Conservation (phyloP, 37 sponge, comb jelly and placozoan species). For the Bolinopsis microptera region DNA sequence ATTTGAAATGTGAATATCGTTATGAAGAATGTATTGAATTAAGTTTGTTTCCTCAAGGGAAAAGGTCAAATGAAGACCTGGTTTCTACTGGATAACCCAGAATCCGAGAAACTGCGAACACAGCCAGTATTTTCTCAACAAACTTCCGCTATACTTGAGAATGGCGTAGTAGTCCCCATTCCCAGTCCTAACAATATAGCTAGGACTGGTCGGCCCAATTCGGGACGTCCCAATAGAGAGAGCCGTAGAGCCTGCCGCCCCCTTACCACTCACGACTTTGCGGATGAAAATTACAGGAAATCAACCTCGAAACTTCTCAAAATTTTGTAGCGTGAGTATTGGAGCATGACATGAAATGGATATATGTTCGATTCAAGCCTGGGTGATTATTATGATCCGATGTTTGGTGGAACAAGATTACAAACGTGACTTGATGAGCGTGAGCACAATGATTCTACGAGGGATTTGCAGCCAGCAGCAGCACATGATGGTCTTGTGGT, state of each 20-base stretch:
- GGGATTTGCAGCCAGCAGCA: too few relatives aligned
- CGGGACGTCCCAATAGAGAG: not conserved
- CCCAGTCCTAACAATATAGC: not conserved
- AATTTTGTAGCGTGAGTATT: conserved; percentile 54
- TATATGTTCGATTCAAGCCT: not conserved
- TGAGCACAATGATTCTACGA: too few relatives aligned
- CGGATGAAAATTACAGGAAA: conserved; percentile 46
- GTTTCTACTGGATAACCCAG: conserved; percentile 68
- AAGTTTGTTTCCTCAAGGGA: conserved; percentile 68
- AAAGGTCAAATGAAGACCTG: conserved; percentile 83
- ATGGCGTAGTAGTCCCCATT: not conserved
- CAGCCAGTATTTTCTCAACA: not conserved
- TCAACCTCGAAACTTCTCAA: conserved; percentile 42
- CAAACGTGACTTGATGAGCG: not conserved
- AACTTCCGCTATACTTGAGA: not conserved
- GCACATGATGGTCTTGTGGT: too few relatives aligned
- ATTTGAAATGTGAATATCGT: too few relatives aligned
- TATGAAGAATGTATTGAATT: too few relatives aligned
- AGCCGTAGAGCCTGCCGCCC: not conserved
- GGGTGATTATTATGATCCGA: conserved; percentile 14
- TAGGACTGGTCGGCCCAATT: not conserved
- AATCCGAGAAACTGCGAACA: not conserved
- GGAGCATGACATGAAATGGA: not conserved
- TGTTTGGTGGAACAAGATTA: too few relatives aligned
- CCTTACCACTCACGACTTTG: not conserved